phyloP scores from a whole-genome alignment of 2,797 vertebrate species.

The Danio choprae region DNA sequence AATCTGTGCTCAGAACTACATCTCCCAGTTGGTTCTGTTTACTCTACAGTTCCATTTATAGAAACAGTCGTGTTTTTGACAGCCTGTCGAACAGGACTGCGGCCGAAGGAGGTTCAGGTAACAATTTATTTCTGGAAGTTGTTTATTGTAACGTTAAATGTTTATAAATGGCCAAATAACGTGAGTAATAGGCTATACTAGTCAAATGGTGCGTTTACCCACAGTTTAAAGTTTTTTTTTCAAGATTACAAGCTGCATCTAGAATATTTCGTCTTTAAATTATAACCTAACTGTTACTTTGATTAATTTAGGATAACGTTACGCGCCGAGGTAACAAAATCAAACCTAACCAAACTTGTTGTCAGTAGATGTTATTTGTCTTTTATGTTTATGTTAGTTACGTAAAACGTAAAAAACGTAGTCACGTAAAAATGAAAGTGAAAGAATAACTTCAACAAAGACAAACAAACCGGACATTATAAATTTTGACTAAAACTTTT shows the following conservation, averaged over 20 bases:
- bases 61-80: background rate
- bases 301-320: background rate
- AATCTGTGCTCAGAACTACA: constrained; percentile 25
- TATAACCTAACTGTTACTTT: no score
- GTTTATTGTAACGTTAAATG: constrained; percentile 21
- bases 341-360: background rate
- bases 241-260: background rate
- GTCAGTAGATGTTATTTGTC: background rate
- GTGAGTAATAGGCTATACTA: background rate
- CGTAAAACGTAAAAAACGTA: background rate
- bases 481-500: background rate
- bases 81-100: background rate
- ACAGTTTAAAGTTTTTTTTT: background rate
- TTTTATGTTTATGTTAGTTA: background rate
- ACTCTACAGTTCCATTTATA: background rate
- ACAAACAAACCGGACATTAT: background rate
- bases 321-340: background rate
- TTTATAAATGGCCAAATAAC: background rate
- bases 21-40: constrained; percentile 45
- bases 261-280: background rate
- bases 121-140: constrained; percentile 46
- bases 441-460: constrained; percentile 8
- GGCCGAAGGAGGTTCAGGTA: constrained; percentile 45
- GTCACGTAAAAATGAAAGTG: constrained; percentile 31
- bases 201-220: background rate